A percentile compares a stretch with the other conserved stretches of the same genome.
These are phyloP conservation scores for Gavialis gangeticus DNA, from an alignment of 2,113 vertebrate genomes.

Conservation along the genomic window DNA sequence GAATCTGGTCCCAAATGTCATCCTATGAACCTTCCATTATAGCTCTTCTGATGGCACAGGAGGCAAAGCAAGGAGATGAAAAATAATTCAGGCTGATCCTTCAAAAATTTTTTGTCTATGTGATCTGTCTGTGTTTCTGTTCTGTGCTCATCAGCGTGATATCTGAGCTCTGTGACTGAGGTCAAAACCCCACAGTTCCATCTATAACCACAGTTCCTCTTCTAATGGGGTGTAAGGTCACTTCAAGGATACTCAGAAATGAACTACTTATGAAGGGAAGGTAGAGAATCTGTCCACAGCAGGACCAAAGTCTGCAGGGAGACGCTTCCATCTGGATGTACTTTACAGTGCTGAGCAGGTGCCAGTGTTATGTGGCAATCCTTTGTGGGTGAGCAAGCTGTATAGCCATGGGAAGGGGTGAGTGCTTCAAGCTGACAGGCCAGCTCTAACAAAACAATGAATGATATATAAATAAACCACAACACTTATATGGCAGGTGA, in stretches of 20 bases:
- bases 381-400: background rate
- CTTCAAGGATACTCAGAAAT: background rate
- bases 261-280: background rate
- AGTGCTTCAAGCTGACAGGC: slow-evolving; percentile 25
- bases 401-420: background rate
- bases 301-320: background rate
- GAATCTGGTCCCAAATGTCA: background rate
- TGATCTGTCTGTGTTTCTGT: background rate
- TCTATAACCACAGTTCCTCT: background rate
- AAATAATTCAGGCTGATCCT: background rate
- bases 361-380: slow-evolving; percentile 19
- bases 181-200: background rate
- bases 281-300: background rate
- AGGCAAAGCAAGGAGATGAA: background rate
- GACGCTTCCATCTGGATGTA: background rate
- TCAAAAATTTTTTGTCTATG: background rate
- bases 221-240: background rate
- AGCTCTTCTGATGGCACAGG: background rate
- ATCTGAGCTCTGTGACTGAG: background rate
- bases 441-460: slow-evolving; percentile 10
- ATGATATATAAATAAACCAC: slow-evolving; percentile 27
- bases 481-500: slow-evolving; percentile 36
- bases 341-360: background rate
- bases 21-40: background rate
- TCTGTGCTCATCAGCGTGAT: background rate